Evolutionary conservation across 2,113 vertebrate species (phyloP).

Genomic region (Azemiops feae): DNA sequence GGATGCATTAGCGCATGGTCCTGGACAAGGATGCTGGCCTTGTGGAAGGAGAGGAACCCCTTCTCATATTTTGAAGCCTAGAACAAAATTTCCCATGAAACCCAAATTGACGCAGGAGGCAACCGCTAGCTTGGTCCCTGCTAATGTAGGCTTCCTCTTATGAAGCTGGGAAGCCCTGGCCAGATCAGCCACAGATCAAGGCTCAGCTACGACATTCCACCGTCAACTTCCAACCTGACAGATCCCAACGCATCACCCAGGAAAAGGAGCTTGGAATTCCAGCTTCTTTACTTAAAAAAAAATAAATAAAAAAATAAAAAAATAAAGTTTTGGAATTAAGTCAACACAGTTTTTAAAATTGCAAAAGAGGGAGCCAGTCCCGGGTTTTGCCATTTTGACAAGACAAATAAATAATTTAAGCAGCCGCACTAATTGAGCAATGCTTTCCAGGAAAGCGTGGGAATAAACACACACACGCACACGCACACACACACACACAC

Average conservation of each 20-base stretch:
- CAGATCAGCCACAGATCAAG: fast-evolving
- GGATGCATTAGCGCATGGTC: neutral
- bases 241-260: neutral
- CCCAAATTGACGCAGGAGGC: neutral
- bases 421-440: constrained; percentile 58
- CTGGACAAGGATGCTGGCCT: neutral
- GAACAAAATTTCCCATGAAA: neutral
- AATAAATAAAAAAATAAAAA: too few species aligned
- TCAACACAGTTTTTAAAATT: neutral
- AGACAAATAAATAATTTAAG: constrained; percentile 52
- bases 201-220: neutral
- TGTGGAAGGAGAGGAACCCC: neutral
- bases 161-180: neutral
- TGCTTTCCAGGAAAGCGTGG: constrained; percentile 65
- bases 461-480: constrained; percentile 65
- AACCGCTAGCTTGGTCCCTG: neutral
- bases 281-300: constrained; percentile 1
- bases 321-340: neutral
- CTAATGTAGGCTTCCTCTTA: constrained; percentile 3
- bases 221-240: neutral
- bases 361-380: constrained; percentile 9
- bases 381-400: constrained; percentile 41
- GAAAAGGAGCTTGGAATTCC: constrained; percentile 15
- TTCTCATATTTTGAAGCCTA: neutral
- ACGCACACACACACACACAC: constrained; percentile 25